These are phyloP conservation scores for Boloria euphrosyne DNA, from an alignment of 2,888 invertebrate species.

Conservation along the genomic window DNA sequence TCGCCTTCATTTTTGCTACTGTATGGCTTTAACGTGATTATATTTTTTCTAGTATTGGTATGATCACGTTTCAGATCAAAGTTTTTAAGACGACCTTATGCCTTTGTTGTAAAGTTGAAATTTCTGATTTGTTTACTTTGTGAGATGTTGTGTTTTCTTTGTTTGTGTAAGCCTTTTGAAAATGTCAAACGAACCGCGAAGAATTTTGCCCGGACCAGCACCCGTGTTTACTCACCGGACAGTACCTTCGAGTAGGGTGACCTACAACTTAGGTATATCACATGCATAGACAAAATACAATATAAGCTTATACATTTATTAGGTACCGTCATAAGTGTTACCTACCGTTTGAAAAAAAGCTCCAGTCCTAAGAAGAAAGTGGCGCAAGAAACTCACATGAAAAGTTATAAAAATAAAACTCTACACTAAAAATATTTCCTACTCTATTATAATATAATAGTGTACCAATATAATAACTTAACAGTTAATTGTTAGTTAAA, in stretches of 20 bases:
- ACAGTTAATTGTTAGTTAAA: too few species aligned
- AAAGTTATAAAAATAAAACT: too few species aligned
- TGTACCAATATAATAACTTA: too few species aligned
- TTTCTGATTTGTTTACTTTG: conserved; percentile 32
- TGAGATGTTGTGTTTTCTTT: conserved; percentile 43
- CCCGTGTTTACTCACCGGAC: conserved; percentile 76
- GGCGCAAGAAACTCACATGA: too few species aligned
- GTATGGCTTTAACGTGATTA: conserved; percentile 71
- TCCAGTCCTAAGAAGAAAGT: too few species aligned
- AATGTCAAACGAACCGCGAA: conserved; percentile 72
- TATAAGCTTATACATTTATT: too few species aligned
- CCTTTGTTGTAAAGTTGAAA: conserved; percentile 39
- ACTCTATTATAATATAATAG: too few species aligned
- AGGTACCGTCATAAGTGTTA: too few species aligned
- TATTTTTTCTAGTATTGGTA: conserved; percentile 52
- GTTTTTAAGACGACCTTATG: conserved; percentile 37
- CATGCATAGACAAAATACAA: neutral
- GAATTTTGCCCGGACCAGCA: conserved; percentile 63
- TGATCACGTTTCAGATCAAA: neutral
- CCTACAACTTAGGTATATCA: conserved; percentile 10
- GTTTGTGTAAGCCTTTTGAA: conserved; percentile 63
- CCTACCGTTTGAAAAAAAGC: too few species aligned
- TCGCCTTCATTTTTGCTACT: conserved; percentile 70
- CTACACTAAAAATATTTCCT: too few species aligned
- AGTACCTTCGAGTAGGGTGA: conserved; percentile 49